phyloP scores from a whole-genome alignment of 1,140 invertebrate genomes.

The Liolophura sinensis region DNA sequence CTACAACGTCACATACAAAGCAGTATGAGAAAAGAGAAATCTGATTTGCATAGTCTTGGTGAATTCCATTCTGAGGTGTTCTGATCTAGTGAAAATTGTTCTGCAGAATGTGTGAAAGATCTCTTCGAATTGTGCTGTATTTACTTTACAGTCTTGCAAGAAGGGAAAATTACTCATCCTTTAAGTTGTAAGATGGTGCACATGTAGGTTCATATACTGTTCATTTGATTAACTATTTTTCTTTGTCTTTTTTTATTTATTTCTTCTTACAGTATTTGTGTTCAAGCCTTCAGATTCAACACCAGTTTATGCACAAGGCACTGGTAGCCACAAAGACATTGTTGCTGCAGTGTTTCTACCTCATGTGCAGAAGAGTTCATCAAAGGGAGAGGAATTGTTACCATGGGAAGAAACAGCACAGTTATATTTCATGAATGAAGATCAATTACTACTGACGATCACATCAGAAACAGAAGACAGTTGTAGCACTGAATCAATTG shows the following conservation, averaged over 20 bases:
- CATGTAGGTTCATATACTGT: not conserved
- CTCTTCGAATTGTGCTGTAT: no score
- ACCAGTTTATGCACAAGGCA: conserved; percentile 48
- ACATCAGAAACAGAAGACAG: conserved; percentile 6
- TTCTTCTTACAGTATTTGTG: conserved; percentile 62
- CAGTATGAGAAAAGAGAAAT: no score
- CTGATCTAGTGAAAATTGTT: not conserved
- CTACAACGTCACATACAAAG: no score
- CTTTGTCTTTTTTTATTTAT: conserved; percentile 5
- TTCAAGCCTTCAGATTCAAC: conserved; percentile 65
- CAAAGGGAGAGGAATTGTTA: conserved; percentile 6
- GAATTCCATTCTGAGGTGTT: no score
- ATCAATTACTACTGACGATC: conserved; percentile 29
- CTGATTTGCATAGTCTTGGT: no score
- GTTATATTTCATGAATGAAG: conserved; percentile 31
- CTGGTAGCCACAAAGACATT: conserved; percentile 5
- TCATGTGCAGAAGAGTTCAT: conserved; percentile 9
- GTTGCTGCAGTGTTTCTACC: conserved; percentile 31
- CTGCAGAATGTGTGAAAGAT: not conserved
- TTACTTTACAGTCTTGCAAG: not conserved
- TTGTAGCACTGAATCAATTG: not conserved
- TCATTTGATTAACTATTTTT: not conserved
- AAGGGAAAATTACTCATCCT: not conserved
- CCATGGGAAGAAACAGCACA: conserved; percentile 27
- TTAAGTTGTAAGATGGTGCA: not conserved